Evolutionary conservation across 2,888 invertebrate species (phyloP).

Genomic region (Tetramorium bicarinatum): DNA sequence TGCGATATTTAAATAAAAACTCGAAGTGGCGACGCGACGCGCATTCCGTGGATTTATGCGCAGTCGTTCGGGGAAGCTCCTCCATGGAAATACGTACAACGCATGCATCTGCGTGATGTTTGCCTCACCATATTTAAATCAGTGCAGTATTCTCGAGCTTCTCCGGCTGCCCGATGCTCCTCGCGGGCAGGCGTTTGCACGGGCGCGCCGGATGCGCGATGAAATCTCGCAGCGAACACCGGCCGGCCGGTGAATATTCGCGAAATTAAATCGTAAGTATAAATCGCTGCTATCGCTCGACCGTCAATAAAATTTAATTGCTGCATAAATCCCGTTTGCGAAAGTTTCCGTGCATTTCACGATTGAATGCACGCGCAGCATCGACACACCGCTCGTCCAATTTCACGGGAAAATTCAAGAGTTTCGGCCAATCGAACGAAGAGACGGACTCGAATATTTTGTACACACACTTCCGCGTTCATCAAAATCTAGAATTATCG

Average conservation of each 20-base stretch:
- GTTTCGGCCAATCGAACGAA: background rate
- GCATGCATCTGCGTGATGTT: constrained; percentile 9
- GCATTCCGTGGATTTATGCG: constrained; percentile 35
- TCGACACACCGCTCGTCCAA: background rate
- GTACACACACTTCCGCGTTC: background rate
- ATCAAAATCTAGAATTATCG: background rate
- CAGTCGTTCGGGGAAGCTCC: background rate
- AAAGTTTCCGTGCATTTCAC: background rate
- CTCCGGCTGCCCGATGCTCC: background rate
- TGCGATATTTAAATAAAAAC: constrained; percentile 47
- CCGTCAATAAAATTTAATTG: constrained; percentile 32
- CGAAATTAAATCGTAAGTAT: constrained; percentile 8
- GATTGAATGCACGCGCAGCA: background rate
- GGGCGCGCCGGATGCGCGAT: constrained; percentile 17
- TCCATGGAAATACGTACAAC: constrained; percentile 6
- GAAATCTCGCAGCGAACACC: background rate
- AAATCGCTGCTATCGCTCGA: background rate
- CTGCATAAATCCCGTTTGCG: background rate
- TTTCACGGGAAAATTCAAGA: background rate
- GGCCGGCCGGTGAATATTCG: background rate
- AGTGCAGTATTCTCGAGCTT: background rate
- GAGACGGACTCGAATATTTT: background rate
- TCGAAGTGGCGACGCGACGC: background rate
- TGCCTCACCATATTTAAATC: constrained; percentile 44
- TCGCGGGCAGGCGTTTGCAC: constrained; percentile 9